Evolutionary conservation across 2,113 vertebrate genomes (phyloP).

Genomic region (Xiphophorus hellerii): DNA sequence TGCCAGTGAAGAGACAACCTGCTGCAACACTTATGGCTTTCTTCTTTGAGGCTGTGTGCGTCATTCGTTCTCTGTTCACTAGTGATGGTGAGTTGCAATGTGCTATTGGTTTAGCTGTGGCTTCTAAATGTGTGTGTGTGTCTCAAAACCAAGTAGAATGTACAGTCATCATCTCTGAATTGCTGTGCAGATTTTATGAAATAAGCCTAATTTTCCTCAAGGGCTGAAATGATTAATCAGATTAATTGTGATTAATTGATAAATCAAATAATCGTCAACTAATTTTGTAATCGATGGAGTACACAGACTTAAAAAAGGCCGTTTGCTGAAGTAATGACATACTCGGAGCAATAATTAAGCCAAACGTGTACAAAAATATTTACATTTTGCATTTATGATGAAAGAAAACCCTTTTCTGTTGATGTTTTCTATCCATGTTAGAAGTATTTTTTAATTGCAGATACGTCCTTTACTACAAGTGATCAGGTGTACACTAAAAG

Average conservation of each 20-base stretch:
- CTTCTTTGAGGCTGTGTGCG: conserved; percentile 69
- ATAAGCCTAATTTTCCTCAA: conserved; percentile 1
- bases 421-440: too few relatives aligned
- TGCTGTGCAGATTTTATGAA: not conserved
- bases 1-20: conserved; percentile 3
- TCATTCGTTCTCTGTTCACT: conserved; percentile 63
- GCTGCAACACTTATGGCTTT: conserved; percentile 61
- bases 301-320: too few relatives aligned
- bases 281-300: too few relatives aligned
- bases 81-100: conserved; percentile 47
- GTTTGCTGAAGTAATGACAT: too few relatives aligned
- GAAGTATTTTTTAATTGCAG: too few relatives aligned
- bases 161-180: not conserved
- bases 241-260: too few relatives aligned
- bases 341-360: too few relatives aligned
- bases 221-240: not conserved
- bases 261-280: too few relatives aligned
- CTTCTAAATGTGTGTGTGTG: not conserved
- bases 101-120: not conserved
- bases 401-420: too few relatives aligned
- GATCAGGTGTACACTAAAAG: too few relatives aligned
- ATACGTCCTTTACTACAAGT: too few relatives aligned
- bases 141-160: not conserved
- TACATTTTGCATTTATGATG: not conserved
- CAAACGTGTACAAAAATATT: too few relatives aligned